phyloP scores from a whole-genome alignment of 2,888 invertebrate genomes.

The Anoplius nigerrimus region DNA sequence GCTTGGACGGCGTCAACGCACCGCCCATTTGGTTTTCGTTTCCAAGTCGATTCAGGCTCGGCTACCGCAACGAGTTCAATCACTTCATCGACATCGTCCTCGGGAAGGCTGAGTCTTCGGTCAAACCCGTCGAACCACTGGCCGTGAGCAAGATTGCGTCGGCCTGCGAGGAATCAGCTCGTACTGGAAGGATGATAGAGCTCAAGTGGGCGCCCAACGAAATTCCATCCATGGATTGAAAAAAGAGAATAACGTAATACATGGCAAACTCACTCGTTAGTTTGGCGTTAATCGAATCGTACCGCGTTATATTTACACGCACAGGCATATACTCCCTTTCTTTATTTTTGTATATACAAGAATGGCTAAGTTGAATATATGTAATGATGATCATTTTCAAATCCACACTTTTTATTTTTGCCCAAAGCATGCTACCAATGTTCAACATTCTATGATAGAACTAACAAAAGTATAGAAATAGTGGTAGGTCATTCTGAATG shows the following conservation, averaged over 20 bases:
- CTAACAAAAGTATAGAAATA: slow-evolving; percentile 13
- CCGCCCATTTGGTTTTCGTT: slow-evolving; percentile 80
- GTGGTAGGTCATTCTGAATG: slow-evolving; percentile 21
- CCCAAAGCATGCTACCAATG: neutral
- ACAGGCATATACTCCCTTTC: neutral
- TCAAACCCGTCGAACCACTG: slow-evolving; percentile 77
- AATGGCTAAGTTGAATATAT: neutral
- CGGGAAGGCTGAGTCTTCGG: slow-evolving; percentile 73
- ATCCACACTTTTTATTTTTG: neutral
- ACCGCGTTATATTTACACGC: no score
- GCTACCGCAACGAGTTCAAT: slow-evolving; percentile 78
- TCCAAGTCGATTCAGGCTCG: slow-evolving; percentile 78
- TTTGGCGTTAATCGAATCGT: neutral
- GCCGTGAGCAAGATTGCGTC: slow-evolving; percentile 79
- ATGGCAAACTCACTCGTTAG: no score
- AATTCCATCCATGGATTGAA: slow-evolving; percentile 61
- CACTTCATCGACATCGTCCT: slow-evolving; percentile 79
- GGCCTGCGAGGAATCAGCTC: slow-evolving; percentile 78
- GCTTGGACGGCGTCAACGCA: slow-evolving; percentile 72
- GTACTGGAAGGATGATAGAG: slow-evolving; percentile 76
- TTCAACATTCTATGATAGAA: neutral
- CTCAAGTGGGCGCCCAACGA: slow-evolving; percentile 77
- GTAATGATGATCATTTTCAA: neutral
- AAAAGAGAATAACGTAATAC: neutral
- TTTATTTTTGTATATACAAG: no score